Base-by-base conservation (phyloP, 1,140 invertebrate genomes). In the Asobara japonica region DNA sequence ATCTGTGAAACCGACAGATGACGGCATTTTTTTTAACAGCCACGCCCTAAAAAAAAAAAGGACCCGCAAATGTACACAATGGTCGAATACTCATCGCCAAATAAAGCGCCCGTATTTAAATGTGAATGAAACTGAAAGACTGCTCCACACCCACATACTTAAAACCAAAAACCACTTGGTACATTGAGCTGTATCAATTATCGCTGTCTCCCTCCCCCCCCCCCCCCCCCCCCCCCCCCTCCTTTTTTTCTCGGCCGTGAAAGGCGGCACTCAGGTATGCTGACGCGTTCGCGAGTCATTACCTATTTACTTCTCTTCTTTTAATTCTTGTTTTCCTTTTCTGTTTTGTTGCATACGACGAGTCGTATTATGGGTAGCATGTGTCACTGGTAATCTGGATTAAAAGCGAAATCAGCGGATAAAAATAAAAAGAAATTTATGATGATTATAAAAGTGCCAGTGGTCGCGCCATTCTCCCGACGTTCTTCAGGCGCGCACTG, bases 151-250 rank as follows among this genome's bases (percentile, higher is more conserved):
- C 51, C 51, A 56, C 45, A 51, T 20, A 56, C 51, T 7, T 1
- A 25, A 27, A 56, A 56, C 18, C 22, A 25, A 56, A 33, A 56
- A 27, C 18, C 51, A 56, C 25, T 56, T 56, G 51, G 51, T 56
- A 56, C 51, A 56, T 56, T 56, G 51, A 56, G 51, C 20, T 56
- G 51, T 56, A 56, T 56, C 51, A 56, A 56, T 56, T 56, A 56
- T 56, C 51, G 51, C 51, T 56, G 51, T 56, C 51, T 27, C 25
- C 51, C 51, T 56, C 51, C n/a, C n/a, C n/a, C n/a, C n/a, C n/a
- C n/a, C n/a, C n/a, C n/a, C n/a, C n/a, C n/a, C n/a, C n/a, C n/a
- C n/a, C n/a, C n/a, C n/a, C n/a, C n/a, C n/a, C n/a, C n/a, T n/a
- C n/a, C n/a, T n/a, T 56, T 56, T 56, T 5, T 56, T 18, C 7